These are phyloP conservation scores for Knipowitschia caucasica DNA, from an alignment of 2,797 vertebrate genomes.

Conservation along the genomic window DNA sequence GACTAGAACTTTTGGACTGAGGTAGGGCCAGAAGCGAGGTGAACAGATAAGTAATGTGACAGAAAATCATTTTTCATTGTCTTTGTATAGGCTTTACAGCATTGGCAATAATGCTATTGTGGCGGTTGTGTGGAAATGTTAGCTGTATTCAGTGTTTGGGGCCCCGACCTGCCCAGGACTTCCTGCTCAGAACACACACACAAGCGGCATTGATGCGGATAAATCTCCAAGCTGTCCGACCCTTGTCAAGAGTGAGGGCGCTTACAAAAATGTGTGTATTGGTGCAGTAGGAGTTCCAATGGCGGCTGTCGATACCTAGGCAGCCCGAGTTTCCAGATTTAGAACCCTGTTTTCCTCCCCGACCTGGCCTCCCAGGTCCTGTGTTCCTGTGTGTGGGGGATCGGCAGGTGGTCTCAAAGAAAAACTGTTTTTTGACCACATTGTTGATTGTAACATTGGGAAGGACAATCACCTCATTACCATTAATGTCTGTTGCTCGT, in stretches of 20 bases:
- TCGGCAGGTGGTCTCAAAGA: constrained; percentile 93
- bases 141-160: constrained; percentile 44
- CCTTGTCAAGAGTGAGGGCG: constrained; percentile 87
- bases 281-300: constrained; percentile 99
- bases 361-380: constrained; percentile 17
- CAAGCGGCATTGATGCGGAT: constrained; percentile 96
- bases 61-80: constrained; percentile 6
- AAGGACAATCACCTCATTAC: constrained; percentile 91
- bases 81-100: constrained; percentile 53
- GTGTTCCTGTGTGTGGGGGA: constrained; percentile 58
- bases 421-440: constrained; percentile 90
- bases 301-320: constrained; percentile 90
- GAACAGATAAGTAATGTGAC: constrained; percentile 36
- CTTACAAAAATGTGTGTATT: constrained; percentile 96
- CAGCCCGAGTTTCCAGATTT: constrained; percentile 84
- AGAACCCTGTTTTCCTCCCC: constrained; percentile 63
- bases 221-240: constrained; percentile 90
- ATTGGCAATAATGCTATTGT: constrained; percentile 76
- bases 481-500: constrained; percentile 89
- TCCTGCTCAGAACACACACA: constrained; percentile 94
- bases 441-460: constrained; percentile 92
- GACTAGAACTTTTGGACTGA: constrained; percentile 93
- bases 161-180: constrained; percentile 71
- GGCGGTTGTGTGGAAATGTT: constrained; percentile 56
- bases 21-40: constrained; percentile 76